These are phyloP conservation scores for Tholera decimalis DNA, from an alignment of 2,888 invertebrate genomes.

Conservation along the genomic window DNA sequence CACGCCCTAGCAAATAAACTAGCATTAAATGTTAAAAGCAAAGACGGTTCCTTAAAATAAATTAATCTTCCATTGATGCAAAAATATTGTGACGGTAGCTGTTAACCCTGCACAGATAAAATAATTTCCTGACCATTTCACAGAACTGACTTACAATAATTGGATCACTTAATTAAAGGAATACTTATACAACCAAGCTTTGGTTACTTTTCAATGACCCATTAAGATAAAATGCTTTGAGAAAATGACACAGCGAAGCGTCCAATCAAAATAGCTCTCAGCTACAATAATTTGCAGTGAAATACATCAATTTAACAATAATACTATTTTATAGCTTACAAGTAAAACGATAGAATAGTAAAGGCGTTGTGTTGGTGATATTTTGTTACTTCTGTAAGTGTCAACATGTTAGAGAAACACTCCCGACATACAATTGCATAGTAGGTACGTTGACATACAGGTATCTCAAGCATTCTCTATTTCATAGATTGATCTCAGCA, in stretches of 20 bases:
- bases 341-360: slow-evolving; percentile 62
- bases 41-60: slow-evolving; percentile 75
- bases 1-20: slow-evolving; percentile 80
- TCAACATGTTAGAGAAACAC: slow-evolving; percentile 26
- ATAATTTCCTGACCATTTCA: slow-evolving; percentile 50
- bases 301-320: slow-evolving; percentile 64
- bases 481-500: slow-evolving; percentile 70
- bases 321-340: slow-evolving; percentile 71
- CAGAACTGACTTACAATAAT: slow-evolving; percentile 52
- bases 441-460: slow-evolving; percentile 62
- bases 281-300: slow-evolving; percentile 30
- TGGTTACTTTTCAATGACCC: slow-evolving; percentile 49
- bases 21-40: slow-evolving; percentile 83
- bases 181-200: slow-evolving; percentile 54
- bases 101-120: slow-evolving; percentile 48
- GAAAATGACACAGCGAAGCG: slow-evolving; percentile 17
- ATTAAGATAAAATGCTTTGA: slow-evolving; percentile 39
- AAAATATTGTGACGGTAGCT: slow-evolving; percentile 60
- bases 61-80: slow-evolving; percentile 65
- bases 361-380: slow-evolving; percentile 63
- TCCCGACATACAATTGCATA: slow-evolving; percentile 17
- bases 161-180: slow-evolving; percentile 25
- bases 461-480: slow-evolving; percentile 69
- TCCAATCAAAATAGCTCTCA: slow-evolving; percentile 40
- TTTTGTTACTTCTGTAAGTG: slow-evolving; percentile 39